These are phyloP conservation scores for Malurus splendens DNA, from an alignment of 2,797 vertebrate genomes.

Conservation along the genomic window DNA sequence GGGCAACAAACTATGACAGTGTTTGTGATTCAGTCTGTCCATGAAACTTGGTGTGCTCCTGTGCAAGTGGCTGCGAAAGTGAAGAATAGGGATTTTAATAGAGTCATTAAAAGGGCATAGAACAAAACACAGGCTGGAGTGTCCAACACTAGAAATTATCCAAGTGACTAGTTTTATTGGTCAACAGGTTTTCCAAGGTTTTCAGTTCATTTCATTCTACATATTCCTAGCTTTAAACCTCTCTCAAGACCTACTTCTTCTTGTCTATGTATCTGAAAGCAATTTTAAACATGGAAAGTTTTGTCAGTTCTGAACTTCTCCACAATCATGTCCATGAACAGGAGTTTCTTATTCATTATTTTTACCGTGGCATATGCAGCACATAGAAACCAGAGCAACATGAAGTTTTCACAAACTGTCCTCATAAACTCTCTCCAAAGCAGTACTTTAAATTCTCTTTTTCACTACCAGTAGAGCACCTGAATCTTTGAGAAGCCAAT, in stretches of 20 bases:
- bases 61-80: rapidly evolving
- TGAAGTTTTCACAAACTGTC: not conserved
- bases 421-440: not conserved
- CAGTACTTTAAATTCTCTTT: not conserved
- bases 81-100: not conserved
- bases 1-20: not conserved
- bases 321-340: not conserved
- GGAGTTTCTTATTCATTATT: not conserved
- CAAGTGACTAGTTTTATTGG: not conserved
- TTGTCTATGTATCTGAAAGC: not conserved
- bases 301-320: not conserved
- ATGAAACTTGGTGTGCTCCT: not conserved
- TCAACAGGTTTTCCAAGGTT: not conserved
- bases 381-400: not conserved
- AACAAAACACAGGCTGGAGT: not conserved
- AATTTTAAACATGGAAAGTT: not conserved
- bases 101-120: not conserved
- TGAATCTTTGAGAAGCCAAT: not conserved
- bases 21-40: not conserved
- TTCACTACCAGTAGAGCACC: not conserved
- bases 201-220: not conserved
- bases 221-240: not conserved
- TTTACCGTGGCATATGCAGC: not conserved
- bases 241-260: not conserved
- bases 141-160: not conserved